phyloP scores from a whole-genome alignment of 2,888 invertebrate genomes.

The Andrena marginata region DNA sequence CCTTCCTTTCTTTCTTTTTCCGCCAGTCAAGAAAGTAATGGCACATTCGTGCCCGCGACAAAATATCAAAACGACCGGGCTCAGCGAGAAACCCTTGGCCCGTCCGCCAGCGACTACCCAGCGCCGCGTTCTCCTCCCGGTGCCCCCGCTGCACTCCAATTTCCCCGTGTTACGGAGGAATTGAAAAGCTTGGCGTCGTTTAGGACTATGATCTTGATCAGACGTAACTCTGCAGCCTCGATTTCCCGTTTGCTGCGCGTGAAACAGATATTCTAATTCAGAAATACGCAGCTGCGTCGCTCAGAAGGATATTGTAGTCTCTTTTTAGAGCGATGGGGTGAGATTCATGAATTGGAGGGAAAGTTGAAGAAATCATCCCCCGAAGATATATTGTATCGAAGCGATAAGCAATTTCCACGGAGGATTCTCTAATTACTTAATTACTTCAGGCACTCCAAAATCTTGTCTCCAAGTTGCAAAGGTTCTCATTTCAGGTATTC shows the following conservation, averaged over 20 bases:
- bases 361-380: not conserved
- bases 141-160: not conserved
- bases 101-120: not conserved
- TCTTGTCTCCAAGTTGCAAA: too few relatives aligned
- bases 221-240: too few relatives aligned
- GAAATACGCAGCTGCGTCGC: too few relatives aligned
- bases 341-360: not conserved
- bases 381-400: not conserved
- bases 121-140: not conserved
- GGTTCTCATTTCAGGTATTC: too few relatives aligned
- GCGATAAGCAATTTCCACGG: not conserved
- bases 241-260: too few relatives aligned
- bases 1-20: not conserved
- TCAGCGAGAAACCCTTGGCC: not conserved
- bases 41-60: constrained; percentile 14
- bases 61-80: constrained; percentile 23
- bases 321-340: not conserved
- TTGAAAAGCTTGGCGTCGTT: too few relatives aligned
- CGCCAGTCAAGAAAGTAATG: constrained; percentile 20
- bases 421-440: not conserved
- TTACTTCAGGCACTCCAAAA: not conserved
- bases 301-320: not conserved
- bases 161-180: not conserved
- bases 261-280: too few relatives aligned
- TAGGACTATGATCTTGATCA: too few relatives aligned